These are phyloP conservation scores for Siniperca knerii DNA, from an alignment of 2,113 vertebrate genomes.

Conservation along the genomic window DNA sequence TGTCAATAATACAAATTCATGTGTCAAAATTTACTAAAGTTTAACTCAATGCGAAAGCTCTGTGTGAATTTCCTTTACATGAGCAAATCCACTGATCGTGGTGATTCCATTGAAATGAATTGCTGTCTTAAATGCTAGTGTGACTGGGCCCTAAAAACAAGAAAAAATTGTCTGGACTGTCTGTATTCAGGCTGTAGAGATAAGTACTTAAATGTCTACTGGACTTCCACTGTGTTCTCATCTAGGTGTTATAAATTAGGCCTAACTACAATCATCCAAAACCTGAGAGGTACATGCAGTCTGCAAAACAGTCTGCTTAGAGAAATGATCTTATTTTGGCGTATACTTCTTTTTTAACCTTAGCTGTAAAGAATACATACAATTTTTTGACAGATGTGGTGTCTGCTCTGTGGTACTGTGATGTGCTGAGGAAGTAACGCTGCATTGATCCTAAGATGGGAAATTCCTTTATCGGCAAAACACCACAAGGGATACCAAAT, in stretches of 20 bases:
- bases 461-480: conserved; percentile 24
- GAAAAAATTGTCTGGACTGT: not conserved
- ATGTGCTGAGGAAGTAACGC: not conserved
- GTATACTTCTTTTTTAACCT: not conserved
- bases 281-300: not conserved
- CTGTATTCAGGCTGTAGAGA: not conserved
- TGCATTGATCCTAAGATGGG: conserved; percentile 2
- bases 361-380: not conserved
- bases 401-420: not conserved
- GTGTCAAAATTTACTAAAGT: not conserved
- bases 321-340: not conserved
- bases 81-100: not conserved
- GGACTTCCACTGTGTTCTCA: not conserved
- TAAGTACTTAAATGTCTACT: not conserved
- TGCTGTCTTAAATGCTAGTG: not conserved
- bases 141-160: not conserved
- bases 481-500: conserved; percentile 14
- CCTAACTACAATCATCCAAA: not conserved
- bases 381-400: not conserved
- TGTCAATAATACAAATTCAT: not conserved
- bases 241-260: not conserved
- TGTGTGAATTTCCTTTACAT: not conserved
- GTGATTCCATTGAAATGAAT: not conserved
- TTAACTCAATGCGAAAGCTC: not conserved
- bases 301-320: not conserved